Base-by-base conservation (phyloP, 92 coral and sea anemone species). In the Muricea muricata region DNA sequence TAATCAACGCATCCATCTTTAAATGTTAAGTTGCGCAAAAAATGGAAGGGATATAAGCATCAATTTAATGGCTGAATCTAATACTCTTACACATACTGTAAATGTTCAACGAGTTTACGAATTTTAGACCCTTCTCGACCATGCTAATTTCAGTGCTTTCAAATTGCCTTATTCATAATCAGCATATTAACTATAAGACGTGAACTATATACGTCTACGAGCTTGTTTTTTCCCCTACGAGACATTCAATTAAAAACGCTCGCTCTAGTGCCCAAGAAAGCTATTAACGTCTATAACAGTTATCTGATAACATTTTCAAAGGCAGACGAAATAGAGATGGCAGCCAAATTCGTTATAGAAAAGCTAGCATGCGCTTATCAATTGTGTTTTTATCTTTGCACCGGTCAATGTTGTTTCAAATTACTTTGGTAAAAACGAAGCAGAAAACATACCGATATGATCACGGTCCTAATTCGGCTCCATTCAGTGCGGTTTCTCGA, bases 401-500 rank as follows among this genome's bases (percentile, higher is more conserved):
- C 9, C 42, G 37, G 0, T 11, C 70, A 30, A 63, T 30, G 37
- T 32, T 52, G 60, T 63, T 63, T 63, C 37, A 30, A 26, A 13
- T 63, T 7, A 13, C 39, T 30, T n/a, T 63, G 34, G 37, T 63
- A 63, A 30, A 63, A 63, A 28, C 30, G 37, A 63, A 26, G 37
- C 4, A 3, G 18, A 28, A 63, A 63, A 63, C 15, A 28, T 63
- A 18, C 37, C 20, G 60, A 52, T 52, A 52, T 1, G 1, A 52
- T 52, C 60, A 52, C 20, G 1, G 60, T 11, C 1, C 29, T 34
- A 52, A n/a, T 78, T 21, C 69, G 17, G 15, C 33, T 58, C 54
- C 70, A 32, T 78, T 78, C 29, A 78, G 13, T 78, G 83, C 46
- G 83, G 83, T 78, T 78, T 75, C 7, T 40, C 80, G 48, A 78